These are phyloP conservation scores for Sebastes diploproa DNA, from an alignment of 2,797 vertebrate species.

Conservation along the genomic window DNA sequence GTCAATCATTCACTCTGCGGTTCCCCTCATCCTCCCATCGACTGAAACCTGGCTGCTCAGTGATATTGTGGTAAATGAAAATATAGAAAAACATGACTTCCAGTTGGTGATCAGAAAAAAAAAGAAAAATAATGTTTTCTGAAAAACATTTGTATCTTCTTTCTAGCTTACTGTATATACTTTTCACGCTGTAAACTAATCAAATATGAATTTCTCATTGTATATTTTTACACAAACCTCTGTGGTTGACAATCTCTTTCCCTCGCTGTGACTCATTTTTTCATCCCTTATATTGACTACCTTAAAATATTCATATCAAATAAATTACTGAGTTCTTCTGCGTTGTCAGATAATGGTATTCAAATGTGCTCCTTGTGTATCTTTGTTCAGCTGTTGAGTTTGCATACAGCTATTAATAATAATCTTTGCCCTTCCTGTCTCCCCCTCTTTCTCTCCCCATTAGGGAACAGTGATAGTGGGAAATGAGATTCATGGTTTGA, in stretches of 20 bases:
- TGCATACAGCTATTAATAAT: slow-evolving; percentile 22
- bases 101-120: neutral
- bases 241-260: neutral
- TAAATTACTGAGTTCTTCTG: neutral
- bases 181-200: neutral
- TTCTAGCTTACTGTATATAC: neutral
- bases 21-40: neutral
- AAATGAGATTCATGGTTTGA: slow-evolving; percentile 94
- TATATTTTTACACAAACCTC: neutral
- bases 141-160: neutral
- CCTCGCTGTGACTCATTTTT: neutral
- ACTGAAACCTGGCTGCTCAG: neutral
- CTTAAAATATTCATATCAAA: neutral
- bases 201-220: neutral
- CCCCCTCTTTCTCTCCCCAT: slow-evolving; percentile 14
- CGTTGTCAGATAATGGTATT: neutral
- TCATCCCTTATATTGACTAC: neutral
- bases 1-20: slow-evolving; percentile 10
- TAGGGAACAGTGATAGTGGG: slow-evolving; percentile 94
- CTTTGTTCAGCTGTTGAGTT: slow-evolving; percentile 2
- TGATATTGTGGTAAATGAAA: neutral
- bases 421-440: slow-evolving; percentile 26
- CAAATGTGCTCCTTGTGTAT: neutral
- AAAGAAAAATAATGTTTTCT: neutral
- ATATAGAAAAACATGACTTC: neutral